Evolutionary conservation across 2,888 invertebrate genomes (phyloP).

Genomic region (Adela reaumurella): DNA sequence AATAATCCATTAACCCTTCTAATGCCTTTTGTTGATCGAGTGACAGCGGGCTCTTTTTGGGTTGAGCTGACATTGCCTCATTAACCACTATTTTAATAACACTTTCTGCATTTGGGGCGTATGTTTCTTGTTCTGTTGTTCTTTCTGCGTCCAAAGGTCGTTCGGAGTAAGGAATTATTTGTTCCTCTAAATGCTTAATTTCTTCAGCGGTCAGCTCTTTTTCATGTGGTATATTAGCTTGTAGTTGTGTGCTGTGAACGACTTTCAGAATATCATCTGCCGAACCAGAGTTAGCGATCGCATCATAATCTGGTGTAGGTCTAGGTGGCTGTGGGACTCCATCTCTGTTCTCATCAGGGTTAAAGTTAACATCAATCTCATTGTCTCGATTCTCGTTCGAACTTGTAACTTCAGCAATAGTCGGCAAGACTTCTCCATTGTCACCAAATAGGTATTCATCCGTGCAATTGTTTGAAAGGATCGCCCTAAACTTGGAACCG

Average conservation of each 20-base stretch:
- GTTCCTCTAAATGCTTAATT: conserved; percentile 33
- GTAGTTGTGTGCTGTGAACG: conserved; percentile 24
- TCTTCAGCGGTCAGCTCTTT: conserved; percentile 27
- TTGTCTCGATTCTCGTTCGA: conserved; percentile 15
- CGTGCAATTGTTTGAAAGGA: conserved; percentile 66
- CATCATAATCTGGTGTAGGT: conserved; percentile 17
- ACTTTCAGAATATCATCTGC: conserved; percentile 30
- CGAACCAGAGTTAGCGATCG: conserved; percentile 25
- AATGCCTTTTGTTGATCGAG: conserved; percentile 39
- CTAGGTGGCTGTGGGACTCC: conserved; percentile 11
- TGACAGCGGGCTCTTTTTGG: conserved; percentile 16
- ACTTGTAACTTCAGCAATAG: conserved; percentile 12
- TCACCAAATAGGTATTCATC: conserved; percentile 47
- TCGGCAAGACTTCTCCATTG: conserved; percentile 25
- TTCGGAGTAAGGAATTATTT: conserved; percentile 32
- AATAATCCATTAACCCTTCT: conserved; percentile 40
- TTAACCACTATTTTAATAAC: conserved; percentile 3
- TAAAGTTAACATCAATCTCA: conserved; percentile 16
- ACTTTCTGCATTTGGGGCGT: not conserved
- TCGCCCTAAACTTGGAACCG: conserved; percentile 57
- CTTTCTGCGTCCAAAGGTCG: conserved; percentile 5
- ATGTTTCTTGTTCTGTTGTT: not conserved
- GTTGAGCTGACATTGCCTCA: conserved; percentile 15
- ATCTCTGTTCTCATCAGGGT: conserved; percentile 11
- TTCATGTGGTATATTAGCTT: conserved; percentile 22